Percentiles rank a stretch among this genome's conserved stretches.
Evolutionary conservation across 2,113 vertebrate genomes (phyloP).

Genomic region (Oenanthe melanoleuca): DNA sequence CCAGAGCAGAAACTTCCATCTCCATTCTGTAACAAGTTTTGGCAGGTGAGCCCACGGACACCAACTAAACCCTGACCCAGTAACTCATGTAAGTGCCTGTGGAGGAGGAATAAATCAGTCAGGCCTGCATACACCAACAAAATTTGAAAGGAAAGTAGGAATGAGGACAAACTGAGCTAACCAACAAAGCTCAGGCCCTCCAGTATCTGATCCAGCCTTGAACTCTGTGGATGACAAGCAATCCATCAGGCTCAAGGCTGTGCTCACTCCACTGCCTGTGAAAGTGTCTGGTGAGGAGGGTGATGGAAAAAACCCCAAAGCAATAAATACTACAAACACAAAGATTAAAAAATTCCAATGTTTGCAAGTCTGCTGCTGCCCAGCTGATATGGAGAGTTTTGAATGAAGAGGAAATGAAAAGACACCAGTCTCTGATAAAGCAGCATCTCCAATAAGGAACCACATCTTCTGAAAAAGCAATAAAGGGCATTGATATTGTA

Average conservation of each 20-base stretch:
- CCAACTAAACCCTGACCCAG: not conserved
- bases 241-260: not conserved
- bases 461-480: slow-evolving; percentile 68
- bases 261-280: not conserved
- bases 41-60: not conserved
- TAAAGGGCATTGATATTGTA: slow-evolving; percentile 66
- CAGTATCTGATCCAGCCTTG: not conserved
- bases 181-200: not conserved
- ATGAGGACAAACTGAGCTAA: not conserved
- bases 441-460: slow-evolving; percentile 51
- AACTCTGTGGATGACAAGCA: not conserved
- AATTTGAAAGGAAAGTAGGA: not conserved
- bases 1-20: not conserved
- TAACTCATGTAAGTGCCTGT: not conserved
- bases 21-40: not conserved
- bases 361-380: slow-evolving; percentile 53
- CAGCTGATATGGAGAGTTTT: slow-evolving; percentile 51
- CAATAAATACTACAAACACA: slow-evolving; percentile 63
- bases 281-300: not conserved
- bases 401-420: slow-evolving; percentile 75
- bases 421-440: slow-evolving; percentile 69
- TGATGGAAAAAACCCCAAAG: slow-evolving; percentile 39
- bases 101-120: not conserved
- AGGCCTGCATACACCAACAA: not conserved
- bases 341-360: slow-evolving; percentile 60